Evolutionary conservation across 2,113 vertebrate genomes (phyloP), one percentile per base, ranked within the genome.

Genomic region (Pholis gunnellus): DNA sequence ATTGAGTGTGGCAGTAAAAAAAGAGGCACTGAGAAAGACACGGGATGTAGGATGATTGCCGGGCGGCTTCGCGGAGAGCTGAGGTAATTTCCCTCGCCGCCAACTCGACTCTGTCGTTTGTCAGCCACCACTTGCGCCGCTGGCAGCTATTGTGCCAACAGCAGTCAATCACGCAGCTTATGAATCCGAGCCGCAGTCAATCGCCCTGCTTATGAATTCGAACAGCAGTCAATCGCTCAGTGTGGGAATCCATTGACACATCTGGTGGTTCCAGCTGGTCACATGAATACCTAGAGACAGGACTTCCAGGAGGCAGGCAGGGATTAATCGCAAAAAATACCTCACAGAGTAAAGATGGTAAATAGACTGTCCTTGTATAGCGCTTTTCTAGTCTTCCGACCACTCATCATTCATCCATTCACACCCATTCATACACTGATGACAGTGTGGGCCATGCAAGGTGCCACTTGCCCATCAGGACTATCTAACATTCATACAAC

Each of bases 141-240:
- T 94, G 92, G 94, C 93, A 94, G 93, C 89, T 76, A 88, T 91
- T 90, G 88, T 93, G 93, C 92, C 93, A 93, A 93, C 90, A 89
- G 84, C 93, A 94, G 93, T 95, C 94, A 92, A 91, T 93, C 91
- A 92, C 59, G 50, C 83, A 40, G 82, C 88, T 92, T 91, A 89
- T 90, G 93, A 91, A 89, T 92, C 79, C 31, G 31, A 87, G 78
- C 78, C 2, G 75, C 89, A 85, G 83, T 92, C 87, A 92, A 92
- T 94, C 88, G 91, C 79, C 78, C 77, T 50, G 87, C 89, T 93
- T 90, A 93, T 94, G 92, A 91, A 92, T 89, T 88, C 44, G 69
- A 94, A 89, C 88, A 87, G 91, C 90, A 92, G 92, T 94, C 90
- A 81, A 86, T 87, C 79, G 82, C 76, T 91, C 82, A 81, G 86